These are phyloP conservation scores for Teleogryllus occipitalis DNA, from an alignment of 1,140 invertebrate genomes.

Conservation along the genomic window DNA sequence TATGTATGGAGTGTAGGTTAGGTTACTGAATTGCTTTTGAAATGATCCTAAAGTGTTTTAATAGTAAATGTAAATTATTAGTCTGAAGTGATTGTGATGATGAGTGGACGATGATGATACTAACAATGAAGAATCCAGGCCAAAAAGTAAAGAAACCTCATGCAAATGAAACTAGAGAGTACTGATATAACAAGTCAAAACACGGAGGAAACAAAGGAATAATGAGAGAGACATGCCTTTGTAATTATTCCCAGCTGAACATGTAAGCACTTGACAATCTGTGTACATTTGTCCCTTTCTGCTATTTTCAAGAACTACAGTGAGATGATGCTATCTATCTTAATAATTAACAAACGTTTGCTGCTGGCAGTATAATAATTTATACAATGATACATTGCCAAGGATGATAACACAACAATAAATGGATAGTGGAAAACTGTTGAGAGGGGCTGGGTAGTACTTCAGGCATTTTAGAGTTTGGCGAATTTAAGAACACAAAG, in stretches of 20 bases:
- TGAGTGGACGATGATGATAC: no score
- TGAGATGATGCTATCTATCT: conserved; percentile 7
- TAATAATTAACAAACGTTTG: neutral
- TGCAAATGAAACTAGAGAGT: no score
- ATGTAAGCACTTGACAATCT: neutral
- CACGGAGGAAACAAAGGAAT: neutral
- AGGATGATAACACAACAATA: conserved; percentile 14
- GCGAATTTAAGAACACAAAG: no score
- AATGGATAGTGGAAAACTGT: neutral
- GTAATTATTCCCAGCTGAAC: neutral
- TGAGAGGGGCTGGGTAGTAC: neutral
- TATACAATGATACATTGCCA: conserved; percentile 7
- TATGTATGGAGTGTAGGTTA: no score
- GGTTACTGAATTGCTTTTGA: no score
- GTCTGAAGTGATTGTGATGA: no score
- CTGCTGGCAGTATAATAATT: neutral
- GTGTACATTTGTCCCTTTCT: neutral
- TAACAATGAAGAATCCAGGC: no score
- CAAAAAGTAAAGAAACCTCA: no score
- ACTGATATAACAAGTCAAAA: no score
- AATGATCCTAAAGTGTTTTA: no score
- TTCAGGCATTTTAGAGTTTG: no score
- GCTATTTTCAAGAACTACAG: neutral
- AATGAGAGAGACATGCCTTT: neutral
- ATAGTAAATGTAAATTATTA: no score